phyloP scores from a whole-genome alignment of 2,888 invertebrate genomes.

The Pseudolycoriella hygida region DNA sequence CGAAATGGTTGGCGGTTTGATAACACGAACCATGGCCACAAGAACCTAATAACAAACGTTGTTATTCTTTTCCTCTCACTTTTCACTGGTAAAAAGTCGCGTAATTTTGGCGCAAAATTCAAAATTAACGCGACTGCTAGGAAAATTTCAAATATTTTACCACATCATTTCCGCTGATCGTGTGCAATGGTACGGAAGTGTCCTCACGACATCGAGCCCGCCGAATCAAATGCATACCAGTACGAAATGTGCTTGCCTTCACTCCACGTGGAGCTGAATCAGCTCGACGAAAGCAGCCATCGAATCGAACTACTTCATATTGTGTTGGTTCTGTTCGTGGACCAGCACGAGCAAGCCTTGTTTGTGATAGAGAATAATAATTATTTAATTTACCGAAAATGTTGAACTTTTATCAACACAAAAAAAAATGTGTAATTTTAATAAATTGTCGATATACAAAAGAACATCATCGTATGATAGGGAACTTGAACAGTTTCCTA shows the following conservation, averaged over 20 bases:
- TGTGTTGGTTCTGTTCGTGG: slow-evolving; percentile 52
- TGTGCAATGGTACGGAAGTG: slow-evolving; percentile 31
- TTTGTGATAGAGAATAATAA: too few relatives aligned
- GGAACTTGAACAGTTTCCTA: too few relatives aligned
- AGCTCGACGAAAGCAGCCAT: slow-evolving; percentile 42
- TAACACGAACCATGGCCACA: slow-evolving; percentile 53
- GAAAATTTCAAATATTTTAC: slow-evolving; percentile 19
- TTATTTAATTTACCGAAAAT: too few relatives aligned
- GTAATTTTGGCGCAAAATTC: neutral
- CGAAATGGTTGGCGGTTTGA: slow-evolving; percentile 51
- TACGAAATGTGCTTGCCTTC: slow-evolving; percentile 26
- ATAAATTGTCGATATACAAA: too few relatives aligned
- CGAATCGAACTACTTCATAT: slow-evolving; percentile 51
- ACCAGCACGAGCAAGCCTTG: slow-evolving; percentile 42
- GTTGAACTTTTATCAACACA: too few relatives aligned
- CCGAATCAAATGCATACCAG: slow-evolving; percentile 29
- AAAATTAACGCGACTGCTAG: neutral
- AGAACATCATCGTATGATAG: too few relatives aligned
- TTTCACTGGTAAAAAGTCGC: too few relatives aligned
- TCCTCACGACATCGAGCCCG: slow-evolving; percentile 34
- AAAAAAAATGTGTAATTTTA: too few relatives aligned
- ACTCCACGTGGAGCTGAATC: slow-evolving; percentile 37
- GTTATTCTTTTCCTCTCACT: too few relatives aligned
- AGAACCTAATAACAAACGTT: slow-evolving; percentile 31
- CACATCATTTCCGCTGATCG: slow-evolving; percentile 41